Evolutionary conservation across 2,888 invertebrate species (phyloP), one percentile per base, ranked within the genome.

Genomic region (Beris chalybata): DNA sequence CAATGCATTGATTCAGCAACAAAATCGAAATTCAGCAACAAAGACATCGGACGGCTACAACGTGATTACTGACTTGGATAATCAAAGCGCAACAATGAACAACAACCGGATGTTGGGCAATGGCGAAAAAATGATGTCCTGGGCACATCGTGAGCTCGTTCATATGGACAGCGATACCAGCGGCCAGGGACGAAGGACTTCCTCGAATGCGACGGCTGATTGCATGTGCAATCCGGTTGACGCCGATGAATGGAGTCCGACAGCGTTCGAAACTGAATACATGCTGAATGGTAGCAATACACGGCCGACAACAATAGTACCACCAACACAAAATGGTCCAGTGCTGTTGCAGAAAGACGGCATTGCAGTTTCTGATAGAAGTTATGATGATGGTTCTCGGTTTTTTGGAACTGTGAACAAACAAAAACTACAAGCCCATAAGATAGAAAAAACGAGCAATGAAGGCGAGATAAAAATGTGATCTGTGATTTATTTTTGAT

Each of bases 1-100:
- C 67, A 77, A 74, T 71, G 44, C 50, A 6, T 2, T 56, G 43
- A 38, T 56, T n/a, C 47, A 31, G 32, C 66, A 66, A 47, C 66
- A 66, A 13, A 5, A 3, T 38, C 55, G 48, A 12, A 55, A 61
- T 29, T 52, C 66, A 38, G 54, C 48, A 32, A 15, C 9, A 7
- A 61, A 66, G 54, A 47, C 65, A 7, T 2, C 45, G 61, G 68
- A 63, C 29, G 68, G 68, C 43, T 65, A 65, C 53, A 65, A 63
- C 43, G 55, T 65, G 30, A 66, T 68, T 30, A 48, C 31, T 47
- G 68, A 68, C 29, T 38, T 68, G 65, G 65, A 68, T 30, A 44
- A 64, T 45, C 47, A 56, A 55, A 30, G 56, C 45, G 45, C 52
- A 7, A 53, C 55, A 32, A 50, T 65, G 65, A 61, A 68, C 68